Conservation (phyloP, 2,888 invertebrate species). For the Chymomyza amoena region DNA sequence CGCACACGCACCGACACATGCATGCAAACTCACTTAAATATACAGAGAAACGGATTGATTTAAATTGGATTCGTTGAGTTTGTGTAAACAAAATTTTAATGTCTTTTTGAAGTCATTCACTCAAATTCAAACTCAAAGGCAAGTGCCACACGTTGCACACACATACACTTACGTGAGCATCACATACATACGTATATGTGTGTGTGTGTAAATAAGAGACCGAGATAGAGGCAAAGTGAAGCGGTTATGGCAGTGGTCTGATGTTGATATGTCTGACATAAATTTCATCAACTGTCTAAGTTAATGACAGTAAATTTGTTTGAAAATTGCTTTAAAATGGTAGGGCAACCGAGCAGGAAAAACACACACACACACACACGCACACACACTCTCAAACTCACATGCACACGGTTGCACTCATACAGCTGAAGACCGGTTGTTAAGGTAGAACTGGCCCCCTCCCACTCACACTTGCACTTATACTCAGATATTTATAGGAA, state of each 20-base stretch:
- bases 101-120: slow-evolving; percentile 73
- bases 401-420: neutral
- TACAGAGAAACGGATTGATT: slow-evolving; percentile 63
- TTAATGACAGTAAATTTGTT: slow-evolving; percentile 73
- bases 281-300: slow-evolving; percentile 73
- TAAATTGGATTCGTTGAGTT: slow-evolving; percentile 72
- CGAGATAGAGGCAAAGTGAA: slow-evolving; percentile 7
- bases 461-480: slow-evolving; percentile 11
- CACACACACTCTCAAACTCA: neutral
- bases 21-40: slow-evolving; percentile 13
- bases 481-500: neutral
- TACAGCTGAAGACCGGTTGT: neutral
- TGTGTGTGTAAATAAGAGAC: neutral
- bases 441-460: neutral
- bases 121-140: slow-evolving; percentile 46
- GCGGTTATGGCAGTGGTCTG: slow-evolving; percentile 30
- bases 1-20: no score
- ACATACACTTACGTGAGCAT: slow-evolving; percentile 25
- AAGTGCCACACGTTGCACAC: slow-evolving; percentile 33
- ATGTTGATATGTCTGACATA: slow-evolving; percentile 73
- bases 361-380: slow-evolving; percentile 28
- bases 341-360: slow-evolving; percentile 70
- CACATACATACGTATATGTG: neutral
- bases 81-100: slow-evolving; percentile 72
- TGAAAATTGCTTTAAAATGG: slow-evolving; percentile 73